Evolutionary conservation across 2,113 vertebrate genomes (phyloP).

Genomic region (Chinchilla lanigera): DNA sequence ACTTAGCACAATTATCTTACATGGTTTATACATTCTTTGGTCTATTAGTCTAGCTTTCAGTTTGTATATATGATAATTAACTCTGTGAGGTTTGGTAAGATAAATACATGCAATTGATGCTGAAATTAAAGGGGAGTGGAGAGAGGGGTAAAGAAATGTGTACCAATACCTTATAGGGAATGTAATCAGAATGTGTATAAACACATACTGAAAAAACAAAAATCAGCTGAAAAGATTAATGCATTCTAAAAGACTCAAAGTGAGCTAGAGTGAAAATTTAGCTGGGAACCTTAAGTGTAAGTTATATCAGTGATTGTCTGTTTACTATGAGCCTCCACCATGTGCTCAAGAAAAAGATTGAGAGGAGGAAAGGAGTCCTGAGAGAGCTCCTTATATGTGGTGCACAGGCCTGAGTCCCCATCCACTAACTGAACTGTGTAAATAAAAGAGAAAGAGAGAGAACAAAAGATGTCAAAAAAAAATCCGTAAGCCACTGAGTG

Average conservation of each 20-base stretch:
- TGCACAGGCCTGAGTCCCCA: neutral
- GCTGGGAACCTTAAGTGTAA: neutral
- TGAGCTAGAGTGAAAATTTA: neutral
- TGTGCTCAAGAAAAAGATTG: neutral
- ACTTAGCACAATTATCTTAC: neutral
- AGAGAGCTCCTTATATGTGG: accelerated
- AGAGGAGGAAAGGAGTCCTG: neutral
- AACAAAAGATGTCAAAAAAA: too few species aligned
- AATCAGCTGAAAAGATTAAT: neutral
- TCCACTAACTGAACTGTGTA: neutral
- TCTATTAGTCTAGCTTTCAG: neutral
- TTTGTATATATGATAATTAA: neutral
- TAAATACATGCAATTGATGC: neutral
- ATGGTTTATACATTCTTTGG: neutral
- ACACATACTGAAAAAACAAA: neutral
- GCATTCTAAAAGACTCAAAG: neutral
- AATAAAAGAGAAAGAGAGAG: too few species aligned
- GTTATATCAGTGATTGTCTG: neutral
- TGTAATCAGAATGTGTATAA: neutral
- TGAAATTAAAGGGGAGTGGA: neutral
- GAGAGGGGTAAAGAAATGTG: too few species aligned
- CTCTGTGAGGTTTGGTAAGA: neutral
- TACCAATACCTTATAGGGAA: neutral
- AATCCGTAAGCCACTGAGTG: neutral
- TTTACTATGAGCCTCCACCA: neutral